Evolutionary conservation across 2,888 invertebrate genomes (phyloP), one percentile per base, ranked within the genome.

Genomic region (Sussaba pulchella): DNA sequence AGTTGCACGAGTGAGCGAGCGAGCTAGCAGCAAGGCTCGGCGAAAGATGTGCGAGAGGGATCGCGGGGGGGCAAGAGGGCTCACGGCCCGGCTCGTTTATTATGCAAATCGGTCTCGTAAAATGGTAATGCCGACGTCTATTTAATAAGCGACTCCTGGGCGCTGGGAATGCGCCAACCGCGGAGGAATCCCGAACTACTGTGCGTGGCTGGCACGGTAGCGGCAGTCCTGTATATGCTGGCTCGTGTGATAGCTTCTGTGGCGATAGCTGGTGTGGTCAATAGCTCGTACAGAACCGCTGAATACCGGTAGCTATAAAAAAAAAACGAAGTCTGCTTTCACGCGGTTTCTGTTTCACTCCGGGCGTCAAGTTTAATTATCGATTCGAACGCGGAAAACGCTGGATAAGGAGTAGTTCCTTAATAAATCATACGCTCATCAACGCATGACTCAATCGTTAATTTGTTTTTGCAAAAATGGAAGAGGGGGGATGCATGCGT

Each of bases 91-190:
- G 71, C 83, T 84, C 83, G 84, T 87, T 85, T 82, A 82, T 82
- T 84, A 85, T 82, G 86, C 83, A 83, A 84, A 87, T 84, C 63
- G 69, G 17, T 69, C 81, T 82, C 86, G 85, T 84, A 84, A 85
- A 85, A 84, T 84, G 84, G 73, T 82, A 87, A 86, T 84, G 83
- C 85, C 83, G 80, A 83, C 82, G 77, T 82, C 82, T 81, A 82
- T 85, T 85, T 85, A 85, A 85, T 86, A 84, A 86, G 82, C 81
- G 72, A 66, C 59, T 82, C 77, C 85, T 75, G 72, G 80, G 67
- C 81, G 82, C 70, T 80, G 76, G 84, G 85, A 87, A 87, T 87
- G 78, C 74, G 61, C 81, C 66, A 63, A 67, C 69, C 57, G 26
- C 71, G 67, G 10, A 45, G 43, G 64, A 57, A 66, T 71, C 50